Evolutionary conservation across 2,888 invertebrate species (phyloP), one percentile per base, ranked within the genome.

Genomic region (Euspilapteryx auroguttella): DNA sequence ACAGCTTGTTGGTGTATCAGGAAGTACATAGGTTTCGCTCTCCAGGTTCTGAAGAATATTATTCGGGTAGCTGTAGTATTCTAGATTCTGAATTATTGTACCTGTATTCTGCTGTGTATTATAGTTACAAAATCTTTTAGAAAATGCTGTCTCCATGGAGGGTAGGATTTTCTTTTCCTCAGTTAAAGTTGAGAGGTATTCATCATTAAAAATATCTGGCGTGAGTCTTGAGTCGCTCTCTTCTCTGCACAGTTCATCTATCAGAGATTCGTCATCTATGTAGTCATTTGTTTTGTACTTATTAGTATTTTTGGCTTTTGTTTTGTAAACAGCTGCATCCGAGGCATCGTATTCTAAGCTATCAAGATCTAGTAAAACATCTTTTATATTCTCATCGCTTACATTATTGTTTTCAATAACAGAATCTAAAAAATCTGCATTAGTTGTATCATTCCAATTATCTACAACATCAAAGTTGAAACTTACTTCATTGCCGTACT

Each of bases 51-150:
- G 59, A 2, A 73, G 42, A 28, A 73, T 57, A 28, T 76, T 77
- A 29, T 75, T 71, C 1, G 73, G 71, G 38, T 77, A 75, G 34
- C 73, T 75, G 29, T 66, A 78, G 31, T 65, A 65, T 30, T 75
- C 77, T 33, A 76, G 34, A 37, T 57, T 77, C 33, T 55, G 52
- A n/a, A 55, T 49, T 2, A 56, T 31, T 32, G 48, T 37, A 14
- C 37, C 37, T 29, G 42, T 40, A 32, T 33, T 42, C 31, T 44
- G 45, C 27, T 45, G 36, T 15, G 42, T 44, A 31, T 44, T 59
- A 34, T 51, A 69, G 39, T 56, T 58, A 33, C 54, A 55, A 32
- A 61, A 61, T 2, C 61, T 51, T 37, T 71, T 73, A 2, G 73
- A 65, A 44, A 75, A 69, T 8, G 59, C 73, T 11, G 71, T 66